Evolutionary conservation across 2,888 invertebrate genomes (phyloP).

Genomic region (Pseudoips prasinana): DNA sequence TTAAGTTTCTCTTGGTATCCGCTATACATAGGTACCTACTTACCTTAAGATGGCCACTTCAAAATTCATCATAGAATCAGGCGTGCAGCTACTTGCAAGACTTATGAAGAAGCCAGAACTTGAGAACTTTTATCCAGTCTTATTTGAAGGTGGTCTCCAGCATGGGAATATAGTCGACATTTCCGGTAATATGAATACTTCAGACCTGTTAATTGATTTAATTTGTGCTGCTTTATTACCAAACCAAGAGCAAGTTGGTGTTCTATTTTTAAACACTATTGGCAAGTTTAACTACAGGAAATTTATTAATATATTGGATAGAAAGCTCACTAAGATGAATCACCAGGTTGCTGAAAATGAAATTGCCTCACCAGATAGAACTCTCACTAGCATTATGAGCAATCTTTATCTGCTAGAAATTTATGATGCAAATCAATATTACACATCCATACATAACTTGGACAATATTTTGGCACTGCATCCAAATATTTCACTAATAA

Average conservation of each 20-base stretch:
- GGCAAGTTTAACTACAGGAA: conserved; percentile 57
- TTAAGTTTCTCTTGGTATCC: too few species aligned
- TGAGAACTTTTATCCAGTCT: conserved; percentile 62
- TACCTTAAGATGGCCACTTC: conserved; percentile 24
- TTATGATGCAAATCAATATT: conserved; percentile 65
- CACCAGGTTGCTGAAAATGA: not conserved
- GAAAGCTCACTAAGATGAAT: conserved; percentile 9
- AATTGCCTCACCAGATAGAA: conserved; percentile 4
- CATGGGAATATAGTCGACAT: conserved; percentile 62
- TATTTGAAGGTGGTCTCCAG: conserved; percentile 65
- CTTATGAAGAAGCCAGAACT: conserved; percentile 65
- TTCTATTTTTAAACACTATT: conserved; percentile 66
- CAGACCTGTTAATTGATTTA: conserved; percentile 55
- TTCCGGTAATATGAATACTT: conserved; percentile 42
- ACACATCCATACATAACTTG: conserved; percentile 64
- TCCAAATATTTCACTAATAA: conserved; percentile 58
- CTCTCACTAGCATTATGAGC: conserved; percentile 36
- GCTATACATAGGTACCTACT: too few species aligned
- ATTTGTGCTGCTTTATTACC: conserved; percentile 54
- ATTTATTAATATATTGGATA: conserved; percentile 37
- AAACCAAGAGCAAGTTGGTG: conserved; percentile 50
- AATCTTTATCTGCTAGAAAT: conserved; percentile 59
- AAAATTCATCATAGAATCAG: conserved; percentile 77
- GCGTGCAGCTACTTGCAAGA: conserved; percentile 80
- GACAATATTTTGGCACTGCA: conserved; percentile 61